Conservation (phyloP, 2,113 vertebrate species). For the Vulpes ferrilata region DNA sequence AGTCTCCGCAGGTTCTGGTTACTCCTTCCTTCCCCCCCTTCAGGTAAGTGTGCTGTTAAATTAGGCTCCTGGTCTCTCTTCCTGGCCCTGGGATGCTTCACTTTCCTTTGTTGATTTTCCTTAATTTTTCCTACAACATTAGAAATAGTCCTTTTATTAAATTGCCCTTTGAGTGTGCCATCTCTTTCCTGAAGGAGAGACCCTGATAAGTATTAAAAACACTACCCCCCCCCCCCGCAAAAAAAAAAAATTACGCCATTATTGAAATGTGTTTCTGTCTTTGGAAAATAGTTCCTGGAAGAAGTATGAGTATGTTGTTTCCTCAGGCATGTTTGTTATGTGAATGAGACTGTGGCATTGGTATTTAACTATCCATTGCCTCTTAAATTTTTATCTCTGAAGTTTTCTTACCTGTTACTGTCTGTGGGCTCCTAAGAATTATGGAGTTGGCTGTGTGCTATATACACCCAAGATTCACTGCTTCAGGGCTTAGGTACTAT, state of each 20-base stretch:
- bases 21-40: neutral
- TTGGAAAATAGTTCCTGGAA: conserved; percentile 6
- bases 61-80: neutral
- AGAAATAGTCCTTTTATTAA: conserved; percentile 37
- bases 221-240: neutral
- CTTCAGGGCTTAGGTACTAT: neutral
- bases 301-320: conserved; percentile 9
- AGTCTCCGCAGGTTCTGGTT: neutral
- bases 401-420: neutral
- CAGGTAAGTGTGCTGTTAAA: neutral
- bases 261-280: neutral
- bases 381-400: neutral
- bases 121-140: neutral
- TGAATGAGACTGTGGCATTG: neutral
- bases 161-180: neutral
- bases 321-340: neutral
- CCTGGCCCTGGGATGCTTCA: neutral
- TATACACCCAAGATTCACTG: neutral
- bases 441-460: neutral
- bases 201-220: conserved; percentile 16
- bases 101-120: neutral
- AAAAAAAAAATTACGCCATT: neutral
- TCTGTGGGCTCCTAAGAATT: neutral
- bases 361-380: conserved; percentile 13
- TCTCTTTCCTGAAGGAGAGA: neutral